Evolutionary conservation across 2,888 invertebrate genomes (phyloP).

Genomic region (Polymixis flavicincta): DNA sequence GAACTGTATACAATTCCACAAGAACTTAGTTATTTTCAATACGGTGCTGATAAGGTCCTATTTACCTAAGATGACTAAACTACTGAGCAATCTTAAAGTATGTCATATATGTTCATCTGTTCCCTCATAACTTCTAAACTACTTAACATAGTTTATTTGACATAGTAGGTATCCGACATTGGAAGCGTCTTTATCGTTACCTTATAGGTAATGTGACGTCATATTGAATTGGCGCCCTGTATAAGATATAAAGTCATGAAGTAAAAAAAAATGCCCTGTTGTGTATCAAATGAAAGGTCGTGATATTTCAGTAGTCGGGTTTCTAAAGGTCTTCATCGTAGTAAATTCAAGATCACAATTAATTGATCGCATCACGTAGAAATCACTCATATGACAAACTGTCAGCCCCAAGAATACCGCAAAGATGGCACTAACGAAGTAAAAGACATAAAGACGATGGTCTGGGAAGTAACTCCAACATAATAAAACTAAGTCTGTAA

Average conservation of each 20-base stretch:
- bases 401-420: constrained; percentile 1
- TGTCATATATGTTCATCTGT: no score
- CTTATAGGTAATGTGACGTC: no score
- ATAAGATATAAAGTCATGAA: no score
- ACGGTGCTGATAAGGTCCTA: neutral
- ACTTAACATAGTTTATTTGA: no score
- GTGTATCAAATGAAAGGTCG: no score
- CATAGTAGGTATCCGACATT: no score
- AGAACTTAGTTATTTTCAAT: neutral
- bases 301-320: no score
- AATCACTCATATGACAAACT: neutral
- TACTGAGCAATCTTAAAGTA: no score
- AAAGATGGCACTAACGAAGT: constrained; percentile 31
- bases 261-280: no score
- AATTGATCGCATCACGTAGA: neutral
- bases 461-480: constrained; percentile 25
- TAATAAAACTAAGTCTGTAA: constrained; percentile 35
- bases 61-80: neutral
- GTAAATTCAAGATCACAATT: neutral
- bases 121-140: no score
- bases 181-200: no score
- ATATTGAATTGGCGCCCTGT: no score
- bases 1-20: neutral
- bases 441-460: constrained; percentile 31
- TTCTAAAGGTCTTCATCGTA: neutral